Base-by-base conservation (phyloP, 2,797 vertebrate genomes). In the Gila robusta region DNA sequence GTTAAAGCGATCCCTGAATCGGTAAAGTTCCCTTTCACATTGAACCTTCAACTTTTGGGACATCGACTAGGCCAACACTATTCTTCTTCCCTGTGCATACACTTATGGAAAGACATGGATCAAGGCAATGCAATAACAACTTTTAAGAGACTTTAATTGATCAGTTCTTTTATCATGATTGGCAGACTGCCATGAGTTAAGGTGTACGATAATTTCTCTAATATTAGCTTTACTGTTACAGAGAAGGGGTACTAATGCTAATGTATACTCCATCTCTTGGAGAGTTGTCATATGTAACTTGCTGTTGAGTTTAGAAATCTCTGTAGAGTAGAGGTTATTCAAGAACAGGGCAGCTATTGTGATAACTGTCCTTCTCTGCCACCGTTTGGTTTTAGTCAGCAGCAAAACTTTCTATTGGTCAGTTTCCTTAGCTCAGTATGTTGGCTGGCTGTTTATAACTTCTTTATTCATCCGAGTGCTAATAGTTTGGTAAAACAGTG, bases 161-260 rank as follows among this genome's bases (percentile, higher is more conserved):
- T 49, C 28, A 47, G 32, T 84, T 78, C 32, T 69, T 56, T n/a
- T 59, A 7, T 85, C n/a, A n/a, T 71, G 49, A 85, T 35, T 72
- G 74, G 83, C 67, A 72, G 35, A 37, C 62, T 56, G 73, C 82
- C 82, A 84, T 44, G 47, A 21, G n/a, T 66, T 76, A 49, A 83
- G 56, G 5, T 69, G 28, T 66, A 66, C 0, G 1, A 32, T 66
- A 0, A 69, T 67, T 84, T 77, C 62, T 67, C 32, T 41, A 69
- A 84, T 69, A 66, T 83, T 54, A 83, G 23, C 72, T 67, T 32
- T 54, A 67, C 62, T 67, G 59, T 76, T 54, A 54, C 16, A 76
- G 41, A 76, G 28, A 59, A 71, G 26, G 71, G 28, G 6, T 69
- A 77, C 10, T 67, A 66, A 54, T 41, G 11, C 23, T 78, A 77